Evolutionary conservation across 2,797 vertebrate species (phyloP), one percentile per base, ranked within the genome.

Genomic region (Acrossocheilus fasciatus): DNA sequence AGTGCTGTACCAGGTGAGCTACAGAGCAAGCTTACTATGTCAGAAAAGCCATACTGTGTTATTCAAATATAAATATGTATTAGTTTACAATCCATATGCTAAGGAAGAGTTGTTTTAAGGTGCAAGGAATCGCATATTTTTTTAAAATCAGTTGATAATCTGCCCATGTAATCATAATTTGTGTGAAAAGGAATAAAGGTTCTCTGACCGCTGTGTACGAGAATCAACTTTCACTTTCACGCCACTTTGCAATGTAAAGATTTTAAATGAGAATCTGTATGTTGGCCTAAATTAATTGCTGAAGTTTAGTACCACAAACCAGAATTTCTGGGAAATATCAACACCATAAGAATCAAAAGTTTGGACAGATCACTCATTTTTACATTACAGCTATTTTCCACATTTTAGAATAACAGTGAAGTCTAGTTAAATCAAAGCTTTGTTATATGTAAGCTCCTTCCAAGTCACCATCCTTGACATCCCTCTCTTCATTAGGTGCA

Each of bases 401-500:
- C 6, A 39, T 36, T 36, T 76, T 23, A 23, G 2, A 54, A 18
- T 68, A 68, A 15, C 11, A 4, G 75, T 57, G 57, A 43, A n/a
- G 4, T 18, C 15, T 75, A 50, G 14, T 74, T 30, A 6, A 74
- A 11, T 50, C n/a, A 52, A 75, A 50, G 5, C 30, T 12, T 52
- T 54, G 10, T 23, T 23, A 54, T 15, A 23, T 39, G 36, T 39
- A 36, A 76, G 50, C 50, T 23, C 52, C 74, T 23, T 76, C 10
- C 36, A 23, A 34, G 9, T 6, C 47, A 36, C 45, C 2, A 7
- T 36, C 64, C 64, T 68, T 68, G 64, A 68, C 64, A 68, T 68
- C 64, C 34, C 34, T 68, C 64, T 68, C 64, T 36, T 17, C 64
- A 68, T 68, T 36, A 68, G 64, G 64, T 36, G 64, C 64, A 68